Evolutionary conservation across 2,888 invertebrate species (phyloP), one percentile per base, ranked within the genome.

Genomic region (Troides oblongomaculatus): DNA sequence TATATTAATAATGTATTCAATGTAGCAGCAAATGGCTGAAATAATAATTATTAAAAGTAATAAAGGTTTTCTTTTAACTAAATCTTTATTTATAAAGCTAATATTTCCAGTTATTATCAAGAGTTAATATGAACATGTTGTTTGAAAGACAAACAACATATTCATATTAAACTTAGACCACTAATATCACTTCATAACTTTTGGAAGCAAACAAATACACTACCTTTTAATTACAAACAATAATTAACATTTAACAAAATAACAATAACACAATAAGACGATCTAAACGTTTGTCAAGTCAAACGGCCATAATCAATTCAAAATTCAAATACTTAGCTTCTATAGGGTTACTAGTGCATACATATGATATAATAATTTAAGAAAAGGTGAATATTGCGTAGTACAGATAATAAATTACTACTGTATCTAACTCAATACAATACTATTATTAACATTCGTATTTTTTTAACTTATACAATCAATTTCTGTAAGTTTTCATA

Each of bases 281-380:
- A 65, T 53, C 58, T 67, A 67, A 67, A 60, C 63, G 74, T 74
- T 77, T 76, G 77, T 74, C 75, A 77, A 74, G 59, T 66, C 64
- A 75, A 77, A 83, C 84, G 82, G 83, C 75, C 75, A 78, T 73
- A 68, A 74, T 68, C 36, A 72, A 76, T 84, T 84, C 78, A 80
- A 83, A 84, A 77, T 82, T 81, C 74, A 82, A 73, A 77, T 64
- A 60, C 69, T 72, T 75, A 72, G 75, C 72, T 73, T 72, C 63
- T 36, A 7, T 1, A 62, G 70, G 76, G 76, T 75, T 79, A 74
- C 78, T 74, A 56, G 57, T 58, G 21, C 56, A 21, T 23, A 23
- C 8, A 23, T 23, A 53, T 14, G 46, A 53, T 53, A 53, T 14
- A 39, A 39, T 10, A 39, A 39, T 10, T 10, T 14, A 46, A 46